Evolutionary conservation across 2,888 invertebrate species (phyloP).

Genomic region (Eupithecia pulchellata): DNA sequence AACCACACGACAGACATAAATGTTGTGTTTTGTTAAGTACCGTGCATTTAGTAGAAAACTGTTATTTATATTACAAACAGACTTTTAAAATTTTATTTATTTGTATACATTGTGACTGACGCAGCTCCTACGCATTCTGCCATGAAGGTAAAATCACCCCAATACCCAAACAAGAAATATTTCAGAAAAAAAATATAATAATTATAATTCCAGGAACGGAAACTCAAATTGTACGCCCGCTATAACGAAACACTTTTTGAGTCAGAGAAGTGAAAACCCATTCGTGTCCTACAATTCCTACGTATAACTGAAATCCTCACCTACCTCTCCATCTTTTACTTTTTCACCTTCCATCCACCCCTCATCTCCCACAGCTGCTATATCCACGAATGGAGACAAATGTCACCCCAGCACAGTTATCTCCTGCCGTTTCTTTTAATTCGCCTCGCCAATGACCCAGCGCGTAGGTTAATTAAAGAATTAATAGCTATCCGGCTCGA

Average conservation of each 20-base stretch:
- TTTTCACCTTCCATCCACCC: constrained; percentile 6
- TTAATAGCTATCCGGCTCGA: constrained; percentile 64
- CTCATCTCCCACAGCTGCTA: constrained; percentile 37
- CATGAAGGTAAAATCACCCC: too few species aligned
- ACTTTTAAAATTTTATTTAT: too few species aligned
- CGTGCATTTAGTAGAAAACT: too few species aligned
- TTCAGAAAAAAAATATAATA: too few species aligned
- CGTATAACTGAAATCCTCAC: not conserved
- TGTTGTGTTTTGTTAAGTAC: not conserved
- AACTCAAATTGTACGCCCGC: too few species aligned
- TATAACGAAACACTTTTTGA: too few species aligned
- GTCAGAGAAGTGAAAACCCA: too few species aligned
- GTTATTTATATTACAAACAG: too few species aligned
- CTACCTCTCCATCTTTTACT: not conserved
- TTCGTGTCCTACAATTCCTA: not conserved
- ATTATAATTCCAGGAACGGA: too few species aligned
- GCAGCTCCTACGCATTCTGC: too few species aligned
- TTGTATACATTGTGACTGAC: too few species aligned
- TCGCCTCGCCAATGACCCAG: constrained; percentile 65
- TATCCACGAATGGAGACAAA: constrained; percentile 68
- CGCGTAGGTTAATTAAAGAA: constrained; percentile 78
- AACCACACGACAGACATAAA: not conserved
- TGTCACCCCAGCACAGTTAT: constrained; percentile 64
- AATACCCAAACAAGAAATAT: too few species aligned
- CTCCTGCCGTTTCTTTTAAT: constrained; percentile 70